Base-by-base conservation (phyloP, 1,140 invertebrate genomes). In the Stegodyphus dumicola region DNA sequence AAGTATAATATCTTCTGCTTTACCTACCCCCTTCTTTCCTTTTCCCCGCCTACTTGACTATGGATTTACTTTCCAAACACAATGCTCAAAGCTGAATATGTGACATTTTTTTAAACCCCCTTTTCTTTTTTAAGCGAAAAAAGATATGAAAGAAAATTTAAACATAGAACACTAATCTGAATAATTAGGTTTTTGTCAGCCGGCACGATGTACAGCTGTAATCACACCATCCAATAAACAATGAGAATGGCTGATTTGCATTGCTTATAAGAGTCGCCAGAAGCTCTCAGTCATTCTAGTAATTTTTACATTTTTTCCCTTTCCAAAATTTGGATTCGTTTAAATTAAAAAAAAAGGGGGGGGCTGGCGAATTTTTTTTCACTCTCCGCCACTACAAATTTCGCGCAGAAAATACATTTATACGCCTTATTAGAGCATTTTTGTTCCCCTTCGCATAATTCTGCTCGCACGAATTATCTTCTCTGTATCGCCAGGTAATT, bases 131-230 rank as follows among this genome's bases (percentile, higher is more conserved):
- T n/a, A 9, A 84, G 73, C n/a, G 71, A 49, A 80, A 71, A 80
- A 84, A 33, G 33, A 33, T 33, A 76, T 48, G 65, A 76, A 75
- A 75, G 81, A 84, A 84, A 83, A 84, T 84, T 84, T 84, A 84
- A 84, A 84, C 81, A 65, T 83, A 84, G 81, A 84, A 84, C 74
- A 84, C 81, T 84, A 84, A 84, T 84, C 81, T 84, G 81, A 84
- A 84, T 84, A 84, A 84, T 84, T 84, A 84, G 81, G 81, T 84
- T 84, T 84, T 84, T 84, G 81, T 84, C 81, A 76, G 73, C 81
- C 73, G 76, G 81, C 56, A 84, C 66, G n/a, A 49, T 51, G 52
- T 76, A 76, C 81, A 76, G 81, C 81, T 84, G 81, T 84, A 84
- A 84, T 84, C 81, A 84, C 81, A 84, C 81, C 60, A 76, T 84